phyloP scores from a whole-genome alignment of 2,113 vertebrate species.

The Puntigrus tetrazona region DNA sequence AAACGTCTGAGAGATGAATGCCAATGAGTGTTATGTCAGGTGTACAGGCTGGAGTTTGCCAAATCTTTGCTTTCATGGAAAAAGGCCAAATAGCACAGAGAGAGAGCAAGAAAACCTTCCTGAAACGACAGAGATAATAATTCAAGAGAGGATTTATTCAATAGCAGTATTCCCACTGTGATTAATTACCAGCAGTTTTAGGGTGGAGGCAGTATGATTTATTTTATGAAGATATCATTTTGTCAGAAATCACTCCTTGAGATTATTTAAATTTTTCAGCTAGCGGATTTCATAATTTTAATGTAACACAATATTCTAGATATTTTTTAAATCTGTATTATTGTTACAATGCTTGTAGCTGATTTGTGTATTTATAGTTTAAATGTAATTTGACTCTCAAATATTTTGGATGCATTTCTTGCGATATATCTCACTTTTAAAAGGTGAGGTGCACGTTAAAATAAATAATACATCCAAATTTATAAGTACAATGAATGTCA shows the following conservation, averaged over 20 bases:
- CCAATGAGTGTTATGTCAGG: conserved; percentile 82
- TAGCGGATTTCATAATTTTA: conserved; percentile 28
- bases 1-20: conserved; percentile 69
- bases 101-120: conserved; percentile 54
- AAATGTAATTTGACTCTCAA: not conserved
- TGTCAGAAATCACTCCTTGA: conserved; percentile 32
- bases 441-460: not conserved
- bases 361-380: conserved; percentile 4
- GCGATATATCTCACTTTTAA: conserved; percentile 1
- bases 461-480: not conserved
- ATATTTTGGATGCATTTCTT: not conserved
- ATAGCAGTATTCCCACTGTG: conserved; percentile 52
- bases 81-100: conserved; percentile 65
- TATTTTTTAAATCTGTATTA: conserved; percentile 15
- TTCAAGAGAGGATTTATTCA: conserved; percentile 23
- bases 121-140: conserved; percentile 38
- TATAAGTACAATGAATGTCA: not conserved
- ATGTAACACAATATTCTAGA: not conserved
- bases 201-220: conserved; percentile 17
- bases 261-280: conserved; percentile 28
- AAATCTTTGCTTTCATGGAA: conserved; percentile 71
- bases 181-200: conserved; percentile 56
- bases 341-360: not conserved
- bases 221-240: conserved; percentile 38
- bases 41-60: conserved; percentile 71